These are phyloP conservation scores for Zaprionus tsacasi DNA, from an alignment of 1,140 invertebrate genomes.

Conservation along the genomic window DNA sequence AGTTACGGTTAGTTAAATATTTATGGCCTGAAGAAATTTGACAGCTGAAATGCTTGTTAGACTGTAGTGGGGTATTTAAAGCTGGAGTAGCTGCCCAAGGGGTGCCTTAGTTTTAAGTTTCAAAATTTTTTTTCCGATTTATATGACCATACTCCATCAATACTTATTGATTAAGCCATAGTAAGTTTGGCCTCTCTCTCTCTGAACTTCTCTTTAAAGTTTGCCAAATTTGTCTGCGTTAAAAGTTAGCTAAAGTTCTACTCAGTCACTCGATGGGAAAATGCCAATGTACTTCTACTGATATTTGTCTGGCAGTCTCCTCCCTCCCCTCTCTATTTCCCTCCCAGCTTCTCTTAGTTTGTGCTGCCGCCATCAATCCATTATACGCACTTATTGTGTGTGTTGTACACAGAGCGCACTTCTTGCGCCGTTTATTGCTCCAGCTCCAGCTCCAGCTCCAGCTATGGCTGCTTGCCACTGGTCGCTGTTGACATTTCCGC, in stretches of 20 bases:
- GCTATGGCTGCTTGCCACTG: constrained; percentile 25
- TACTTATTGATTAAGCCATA: not conserved
- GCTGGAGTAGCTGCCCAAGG: too few relatives aligned
- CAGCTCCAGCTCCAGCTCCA: not conserved
- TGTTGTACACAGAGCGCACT: constrained; percentile 18
- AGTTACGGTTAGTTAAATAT: constrained; percentile 5
- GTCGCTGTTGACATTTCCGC: constrained; percentile 57
- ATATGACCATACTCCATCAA: not conserved
- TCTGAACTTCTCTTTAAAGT: not conserved
- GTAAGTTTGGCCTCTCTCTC: not conserved
- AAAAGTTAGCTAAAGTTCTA: not conserved
- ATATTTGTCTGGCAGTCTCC: not conserved
- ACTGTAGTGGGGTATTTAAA: too few relatives aligned
- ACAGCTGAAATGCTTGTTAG: constrained; percentile 2
- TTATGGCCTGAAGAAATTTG: not conserved
- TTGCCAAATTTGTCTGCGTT: not conserved
- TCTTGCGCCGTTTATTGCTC: constrained; percentile 35
- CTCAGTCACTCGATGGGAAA: not conserved
- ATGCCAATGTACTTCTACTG: constrained; percentile 5
- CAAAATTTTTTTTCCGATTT: not conserved
- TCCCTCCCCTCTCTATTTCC: too few relatives aligned
- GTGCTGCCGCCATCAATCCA: constrained; percentile 26
- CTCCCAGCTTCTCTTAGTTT: constrained; percentile 13
- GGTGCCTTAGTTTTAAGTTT: not conserved
- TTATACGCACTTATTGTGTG: constrained; percentile 51